phyloP scores from a whole-genome alignment of 64 coral and sea anemone genomes.

The Orbicella faveolata region DNA sequence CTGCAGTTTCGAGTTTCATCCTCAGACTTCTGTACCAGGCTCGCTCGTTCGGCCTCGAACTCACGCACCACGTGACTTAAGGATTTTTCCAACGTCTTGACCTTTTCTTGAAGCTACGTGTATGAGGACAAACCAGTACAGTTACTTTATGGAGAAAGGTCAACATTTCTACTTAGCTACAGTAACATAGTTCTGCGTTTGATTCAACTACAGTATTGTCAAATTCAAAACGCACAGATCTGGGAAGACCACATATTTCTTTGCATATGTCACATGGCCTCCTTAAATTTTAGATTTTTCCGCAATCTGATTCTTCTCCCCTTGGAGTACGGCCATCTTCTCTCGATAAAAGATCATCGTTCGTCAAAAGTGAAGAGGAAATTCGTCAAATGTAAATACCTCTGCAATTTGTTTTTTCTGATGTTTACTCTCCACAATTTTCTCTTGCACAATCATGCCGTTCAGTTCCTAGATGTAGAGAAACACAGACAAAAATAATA shows the following conservation, averaged over 20 bases:
- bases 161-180: neutral
- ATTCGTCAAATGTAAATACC: slow-evolving; percentile 22
- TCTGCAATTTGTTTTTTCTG: slow-evolving; percentile 85
- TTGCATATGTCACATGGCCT: too few species aligned
- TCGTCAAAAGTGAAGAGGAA: too few species aligned
- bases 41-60: slow-evolving; percentile 87
- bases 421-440: slow-evolving; percentile 86
- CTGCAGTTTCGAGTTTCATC: slow-evolving; percentile 72
- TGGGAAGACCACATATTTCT: too few species aligned
- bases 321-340: too few species aligned
- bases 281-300: too few species aligned
- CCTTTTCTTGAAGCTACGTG: slow-evolving; percentile 89
- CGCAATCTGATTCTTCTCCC: too few species aligned
- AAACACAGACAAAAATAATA: neutral
- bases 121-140: neutral
- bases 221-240: too few species aligned
- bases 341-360: too few species aligned
- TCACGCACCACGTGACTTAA: slow-evolving; percentile 91
- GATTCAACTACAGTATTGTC: too few species aligned
- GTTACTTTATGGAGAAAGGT: neutral
- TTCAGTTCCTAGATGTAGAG: slow-evolving; percentile 74
- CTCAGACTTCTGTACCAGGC: slow-evolving; percentile 54
- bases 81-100: slow-evolving; percentile 93
- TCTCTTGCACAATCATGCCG: slow-evolving; percentile 98
- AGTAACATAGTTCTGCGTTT: too few species aligned